Percentiles rank a stretch among this genome's conserved stretches.
phyloP scores from a whole-genome alignment of 2,888 invertebrate species.

The Standfussiana lucernea region DNA sequence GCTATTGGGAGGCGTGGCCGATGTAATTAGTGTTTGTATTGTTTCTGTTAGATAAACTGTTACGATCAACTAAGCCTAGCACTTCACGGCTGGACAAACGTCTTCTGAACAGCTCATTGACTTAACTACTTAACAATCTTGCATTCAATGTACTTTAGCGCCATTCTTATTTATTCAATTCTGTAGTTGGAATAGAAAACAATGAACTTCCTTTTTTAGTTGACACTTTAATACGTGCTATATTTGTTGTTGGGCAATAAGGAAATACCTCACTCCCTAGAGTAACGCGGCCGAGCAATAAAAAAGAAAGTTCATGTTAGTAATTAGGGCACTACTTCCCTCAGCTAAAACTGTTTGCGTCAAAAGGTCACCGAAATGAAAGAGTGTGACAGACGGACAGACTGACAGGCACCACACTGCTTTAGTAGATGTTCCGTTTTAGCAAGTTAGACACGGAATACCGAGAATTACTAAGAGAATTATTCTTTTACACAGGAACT shows the following conservation, averaged over 20 bases:
- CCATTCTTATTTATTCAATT: neutral
- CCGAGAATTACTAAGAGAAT: constrained; percentile 16
- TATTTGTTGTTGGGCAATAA: constrained; percentile 21
- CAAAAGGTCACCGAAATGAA: constrained; percentile 40
- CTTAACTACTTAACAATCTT: neutral
- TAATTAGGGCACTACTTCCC: constrained; percentile 35
- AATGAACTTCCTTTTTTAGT: constrained; percentile 8
- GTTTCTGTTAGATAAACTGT: constrained; percentile 3
- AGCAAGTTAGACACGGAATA: constrained; percentile 2
- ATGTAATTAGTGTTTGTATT: neutral
- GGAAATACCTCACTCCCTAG: constrained; percentile 5
- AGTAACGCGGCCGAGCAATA: constrained; percentile 1
- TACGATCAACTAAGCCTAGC: neutral
- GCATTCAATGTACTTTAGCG: neutral
- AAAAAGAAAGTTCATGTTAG: constrained; percentile 31
- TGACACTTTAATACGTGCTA: neutral
- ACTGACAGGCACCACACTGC: constrained; percentile 13
- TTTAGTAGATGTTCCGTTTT: constrained; percentile 20
- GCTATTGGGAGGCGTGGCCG: neutral
- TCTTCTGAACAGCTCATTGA: too few relatives aligned
- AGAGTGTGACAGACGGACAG: constrained; percentile 31
- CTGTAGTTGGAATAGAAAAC: neutral
- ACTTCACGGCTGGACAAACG: neutral
- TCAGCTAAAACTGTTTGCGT: constrained; percentile 27
- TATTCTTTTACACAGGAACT: constrained; percentile 70